These are phyloP conservation scores for Nanorana parkeri DNA, from an alignment of 2,113 vertebrate genomes.

Conservation along the genomic window DNA sequence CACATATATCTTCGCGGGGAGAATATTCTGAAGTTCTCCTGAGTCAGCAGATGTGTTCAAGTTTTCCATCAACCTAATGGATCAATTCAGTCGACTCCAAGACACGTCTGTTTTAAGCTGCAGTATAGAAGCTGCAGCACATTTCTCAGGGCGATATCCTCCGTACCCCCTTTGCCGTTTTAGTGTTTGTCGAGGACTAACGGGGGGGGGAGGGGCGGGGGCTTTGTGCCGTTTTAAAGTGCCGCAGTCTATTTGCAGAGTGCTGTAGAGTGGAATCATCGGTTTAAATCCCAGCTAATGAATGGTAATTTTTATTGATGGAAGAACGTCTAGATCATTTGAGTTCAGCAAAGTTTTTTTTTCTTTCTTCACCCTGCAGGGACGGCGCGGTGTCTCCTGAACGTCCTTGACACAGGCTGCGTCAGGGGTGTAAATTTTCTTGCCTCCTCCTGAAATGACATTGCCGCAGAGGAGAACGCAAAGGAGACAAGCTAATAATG, in stretches of 20 bases:
- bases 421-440: conserved; percentile 22
- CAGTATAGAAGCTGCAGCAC: conserved; percentile 45
- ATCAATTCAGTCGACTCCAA: conserved; percentile 52
- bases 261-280: conserved; percentile 10
- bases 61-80: conserved; percentile 48
- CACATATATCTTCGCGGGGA: conserved; percentile 29
- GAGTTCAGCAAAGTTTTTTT: conserved; percentile 8
- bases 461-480: background rate
- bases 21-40: conserved; percentile 5
- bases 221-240: background rate
- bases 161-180: conserved; percentile 23
- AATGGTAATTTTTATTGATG: conserved; percentile 29
- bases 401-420: conserved; percentile 2
- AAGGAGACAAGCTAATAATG: background rate
- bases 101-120: conserved; percentile 46
- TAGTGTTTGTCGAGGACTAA: background rate
- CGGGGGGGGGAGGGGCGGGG: background rate
- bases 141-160: conserved; percentile 40
- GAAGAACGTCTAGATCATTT: background rate
- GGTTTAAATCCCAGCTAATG: conserved; percentile 17
- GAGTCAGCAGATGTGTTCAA: background rate
- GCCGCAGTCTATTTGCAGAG: conserved; percentile 5
- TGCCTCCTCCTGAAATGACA: background rate
- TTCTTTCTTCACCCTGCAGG: background rate
- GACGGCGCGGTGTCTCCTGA: background rate